Evolutionary conservation across 2,888 invertebrate genomes (phyloP).

Genomic region (Polyommatus iphigenia): DNA sequence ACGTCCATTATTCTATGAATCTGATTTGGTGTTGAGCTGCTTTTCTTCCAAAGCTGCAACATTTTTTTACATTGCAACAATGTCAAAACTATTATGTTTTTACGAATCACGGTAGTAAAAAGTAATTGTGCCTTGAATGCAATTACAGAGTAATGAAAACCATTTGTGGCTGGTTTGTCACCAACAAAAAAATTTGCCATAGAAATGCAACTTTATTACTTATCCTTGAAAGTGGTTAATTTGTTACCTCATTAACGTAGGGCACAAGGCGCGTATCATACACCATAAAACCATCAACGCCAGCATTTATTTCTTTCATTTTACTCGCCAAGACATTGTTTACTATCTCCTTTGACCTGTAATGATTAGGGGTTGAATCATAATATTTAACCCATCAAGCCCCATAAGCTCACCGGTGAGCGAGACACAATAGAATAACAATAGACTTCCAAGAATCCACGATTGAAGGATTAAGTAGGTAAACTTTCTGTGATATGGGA

Average conservation of each 20-base stretch:
- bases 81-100: not conserved
- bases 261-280: constrained; percentile 83
- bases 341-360: constrained; percentile 64
- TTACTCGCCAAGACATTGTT: constrained; percentile 74
- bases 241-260: constrained; percentile 73
- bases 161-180: not conserved
- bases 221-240: not conserved
- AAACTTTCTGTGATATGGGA: no score
- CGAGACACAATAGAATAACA: no score
- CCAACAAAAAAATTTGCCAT: not conserved
- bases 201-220: not conserved
- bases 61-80: not conserved
- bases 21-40: constrained; percentile 74
- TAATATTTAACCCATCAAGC: not conserved
- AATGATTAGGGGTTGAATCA: not conserved
- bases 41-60: constrained; percentile 74
- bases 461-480: no score
- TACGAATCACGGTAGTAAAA: not conserved
- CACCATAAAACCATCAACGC: constrained; percentile 86
- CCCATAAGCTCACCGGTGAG: no score
- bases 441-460: no score
- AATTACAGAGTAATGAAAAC: not conserved
- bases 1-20: constrained; percentile 62
- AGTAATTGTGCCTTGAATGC: not conserved
- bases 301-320: constrained; percentile 77